A percentile compares a stretch with the other conserved stretches of the same genome.
Conservation (phyloP, 2,113 vertebrate species). For the Chelonoidis abingdonii region DNA sequence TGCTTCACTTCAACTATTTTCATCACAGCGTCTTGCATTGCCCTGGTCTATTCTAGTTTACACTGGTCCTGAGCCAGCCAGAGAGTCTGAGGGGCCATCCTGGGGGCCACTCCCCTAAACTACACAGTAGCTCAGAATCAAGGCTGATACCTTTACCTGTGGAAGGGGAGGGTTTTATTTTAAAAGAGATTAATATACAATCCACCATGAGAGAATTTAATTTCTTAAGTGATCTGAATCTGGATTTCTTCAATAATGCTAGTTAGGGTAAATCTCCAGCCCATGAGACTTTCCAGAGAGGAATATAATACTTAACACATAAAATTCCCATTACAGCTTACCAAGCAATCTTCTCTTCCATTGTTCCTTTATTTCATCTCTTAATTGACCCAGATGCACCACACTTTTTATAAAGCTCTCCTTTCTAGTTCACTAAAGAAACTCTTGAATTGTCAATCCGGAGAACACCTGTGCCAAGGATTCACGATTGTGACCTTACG, state of each 20-base stretch:
- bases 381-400: background rate
- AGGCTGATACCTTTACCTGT: background rate
- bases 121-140: background rate
- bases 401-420: background rate
- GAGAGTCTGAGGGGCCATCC: background rate
- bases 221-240: background rate
- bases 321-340: background rate
- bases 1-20: background rate
- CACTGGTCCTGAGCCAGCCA: background rate
- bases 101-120: too few relatives aligned
- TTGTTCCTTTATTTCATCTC: background rate
- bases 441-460: background rate
- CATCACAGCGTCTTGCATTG: background rate
- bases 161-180: background rate
- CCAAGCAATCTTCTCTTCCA: background rate
- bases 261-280: background rate
- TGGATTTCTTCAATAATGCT: background rate
- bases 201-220: background rate
- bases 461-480: background rate
- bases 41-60: too few relatives aligned
- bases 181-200: background rate
- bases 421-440: background rate
- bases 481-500: background rate
- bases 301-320: background rate
- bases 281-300: background rate